Evolutionary conservation across 2,888 invertebrate genomes (phyloP).

Genomic region (Hymenopus coronatus): DNA sequence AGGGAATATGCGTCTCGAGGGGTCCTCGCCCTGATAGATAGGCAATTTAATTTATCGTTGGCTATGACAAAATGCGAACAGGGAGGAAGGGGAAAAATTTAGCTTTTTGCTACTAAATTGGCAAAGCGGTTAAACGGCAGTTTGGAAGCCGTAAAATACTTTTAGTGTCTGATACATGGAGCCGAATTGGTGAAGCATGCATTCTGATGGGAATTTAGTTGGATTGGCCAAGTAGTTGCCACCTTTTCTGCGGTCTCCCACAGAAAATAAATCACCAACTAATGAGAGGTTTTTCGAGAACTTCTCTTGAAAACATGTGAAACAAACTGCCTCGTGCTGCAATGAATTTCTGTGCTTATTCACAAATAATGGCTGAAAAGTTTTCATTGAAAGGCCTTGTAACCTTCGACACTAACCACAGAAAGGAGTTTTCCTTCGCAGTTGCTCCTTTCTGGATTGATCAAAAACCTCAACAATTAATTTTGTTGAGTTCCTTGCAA

Average conservation of each 20-base stretch:
- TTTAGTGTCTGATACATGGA: background rate
- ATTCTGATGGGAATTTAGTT: background rate
- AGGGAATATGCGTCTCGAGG: background rate
- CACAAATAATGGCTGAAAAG: no score
- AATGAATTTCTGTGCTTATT: no score
- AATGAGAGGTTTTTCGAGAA: no score
- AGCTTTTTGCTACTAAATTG: background rate
- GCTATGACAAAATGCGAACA: background rate
- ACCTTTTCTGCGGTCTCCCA: background rate
- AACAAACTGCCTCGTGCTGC: no score
- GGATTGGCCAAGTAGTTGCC: background rate
- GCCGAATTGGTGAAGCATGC: background rate
- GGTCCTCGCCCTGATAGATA: conserved; percentile 9
- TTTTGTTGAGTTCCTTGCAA: no score
- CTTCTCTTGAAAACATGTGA: no score
- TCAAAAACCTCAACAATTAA: no score
- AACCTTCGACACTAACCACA: no score
- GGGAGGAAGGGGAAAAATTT: background rate
- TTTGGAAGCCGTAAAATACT: background rate
- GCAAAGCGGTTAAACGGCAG: background rate
- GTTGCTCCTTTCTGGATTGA: no score
- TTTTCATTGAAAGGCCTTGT: no score
- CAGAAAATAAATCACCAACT: no score
- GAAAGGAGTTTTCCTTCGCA: no score
- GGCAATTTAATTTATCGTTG: conserved; percentile 25